Evolutionary conservation across 2,888 invertebrate species (phyloP).

Genomic region (Oxycera nigricornis): DNA sequence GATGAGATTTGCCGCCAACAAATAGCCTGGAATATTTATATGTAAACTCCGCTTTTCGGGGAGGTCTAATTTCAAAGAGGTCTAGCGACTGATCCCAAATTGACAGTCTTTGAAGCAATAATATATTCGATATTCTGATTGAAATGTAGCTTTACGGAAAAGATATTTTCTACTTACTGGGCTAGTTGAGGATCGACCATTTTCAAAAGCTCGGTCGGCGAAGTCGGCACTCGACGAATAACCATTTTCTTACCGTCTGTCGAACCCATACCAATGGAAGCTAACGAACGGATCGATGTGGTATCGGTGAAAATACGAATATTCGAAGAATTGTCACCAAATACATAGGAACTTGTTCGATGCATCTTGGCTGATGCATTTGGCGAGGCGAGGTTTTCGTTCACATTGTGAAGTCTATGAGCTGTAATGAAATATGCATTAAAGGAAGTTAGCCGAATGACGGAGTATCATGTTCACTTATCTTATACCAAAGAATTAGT

Average conservation of each 20-base stretch:
- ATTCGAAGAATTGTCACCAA: slow-evolving; percentile 68
- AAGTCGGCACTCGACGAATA: slow-evolving; percentile 82
- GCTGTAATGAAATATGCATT: slow-evolving; percentile 37
- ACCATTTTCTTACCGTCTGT: slow-evolving; percentile 88
- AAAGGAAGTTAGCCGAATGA: no score
- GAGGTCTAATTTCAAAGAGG: no score
- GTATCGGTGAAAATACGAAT: slow-evolving; percentile 68
- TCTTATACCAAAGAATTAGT: no score
- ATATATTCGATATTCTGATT: no score
- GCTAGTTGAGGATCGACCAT: slow-evolving; percentile 73
- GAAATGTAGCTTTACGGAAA: no score
- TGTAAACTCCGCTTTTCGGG: no score
- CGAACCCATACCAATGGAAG: slow-evolving; percentile 87
- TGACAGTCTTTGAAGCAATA: no score
- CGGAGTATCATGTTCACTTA: no score
- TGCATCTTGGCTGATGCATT: slow-evolving; percentile 51
- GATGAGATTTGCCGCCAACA: no score
- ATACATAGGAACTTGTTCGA: slow-evolving; percentile 64
- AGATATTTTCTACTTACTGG: background rate
- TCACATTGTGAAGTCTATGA: slow-evolving; percentile 44
- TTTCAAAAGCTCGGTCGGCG: slow-evolving; percentile 84
- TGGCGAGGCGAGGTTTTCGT: slow-evolving; percentile 17
- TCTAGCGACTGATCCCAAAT: no score
- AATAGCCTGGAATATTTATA: no score
- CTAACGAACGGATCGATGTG: slow-evolving; percentile 78